These are phyloP conservation scores for Matsumyia berberina DNA, from an alignment of 2,888 invertebrate genomes.

Conservation along the genomic window DNA sequence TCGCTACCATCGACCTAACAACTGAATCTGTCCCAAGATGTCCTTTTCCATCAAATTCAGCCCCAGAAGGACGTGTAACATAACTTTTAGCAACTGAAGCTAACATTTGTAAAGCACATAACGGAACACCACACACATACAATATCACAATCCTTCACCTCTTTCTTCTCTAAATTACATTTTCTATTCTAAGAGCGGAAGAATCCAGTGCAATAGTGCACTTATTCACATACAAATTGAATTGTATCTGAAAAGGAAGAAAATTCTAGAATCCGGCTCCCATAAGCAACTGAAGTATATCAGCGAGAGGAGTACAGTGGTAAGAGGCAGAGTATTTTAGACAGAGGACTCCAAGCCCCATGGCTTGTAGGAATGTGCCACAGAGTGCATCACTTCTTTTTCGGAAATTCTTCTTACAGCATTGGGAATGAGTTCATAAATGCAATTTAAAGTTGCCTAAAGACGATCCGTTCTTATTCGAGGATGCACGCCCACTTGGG, in stretches of 20 bases:
- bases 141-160: conserved; percentile 12
- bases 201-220: conserved; percentile 53
- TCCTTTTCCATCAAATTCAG: neutral
- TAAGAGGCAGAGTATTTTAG: conserved; percentile 4
- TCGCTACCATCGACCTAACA: too few relatives aligned
- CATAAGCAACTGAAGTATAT: neutral
- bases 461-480: conserved; percentile 45
- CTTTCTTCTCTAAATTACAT: conserved; percentile 48
- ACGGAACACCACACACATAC: neutral
- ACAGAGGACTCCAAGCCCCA: neutral
- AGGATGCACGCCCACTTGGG: conserved; percentile 38
- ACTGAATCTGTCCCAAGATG: too few relatives aligned
- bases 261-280: conserved; percentile 40
- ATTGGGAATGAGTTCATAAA: conserved; percentile 71
- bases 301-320: conserved; percentile 17
- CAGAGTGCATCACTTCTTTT: conserved; percentile 31
- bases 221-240: conserved; percentile 68
- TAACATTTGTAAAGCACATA: conserved; percentile 7
- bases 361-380: conserved; percentile 9
- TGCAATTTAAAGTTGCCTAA: conserved; percentile 73
- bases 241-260: conserved; percentile 60
- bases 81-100: conserved; percentile 2
- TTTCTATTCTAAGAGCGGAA: conserved; percentile 52
- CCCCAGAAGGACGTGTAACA: neutral
- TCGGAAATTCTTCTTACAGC: conserved; percentile 48